These are phyloP conservation scores for Drosophila nigricruria DNA, from an alignment of 2,888 invertebrate genomes.

Conservation along the genomic window DNA sequence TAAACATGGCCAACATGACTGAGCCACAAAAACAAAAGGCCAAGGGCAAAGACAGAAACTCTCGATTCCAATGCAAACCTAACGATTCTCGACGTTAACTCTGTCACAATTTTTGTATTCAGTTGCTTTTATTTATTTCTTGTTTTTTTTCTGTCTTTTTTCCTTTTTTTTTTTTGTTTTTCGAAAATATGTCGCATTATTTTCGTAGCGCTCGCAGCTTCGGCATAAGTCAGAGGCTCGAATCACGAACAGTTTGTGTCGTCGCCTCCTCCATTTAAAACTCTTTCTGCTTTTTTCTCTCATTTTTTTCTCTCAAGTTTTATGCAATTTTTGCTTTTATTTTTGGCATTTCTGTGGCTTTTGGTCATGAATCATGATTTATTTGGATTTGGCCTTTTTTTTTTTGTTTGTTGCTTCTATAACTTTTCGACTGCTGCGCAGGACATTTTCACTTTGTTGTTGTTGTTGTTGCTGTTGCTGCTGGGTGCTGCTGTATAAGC, in stretches of 20 bases:
- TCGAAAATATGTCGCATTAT: slow-evolving; percentile 75
- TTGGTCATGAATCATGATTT: slow-evolving; percentile 81
- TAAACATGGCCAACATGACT: slow-evolving; percentile 76
- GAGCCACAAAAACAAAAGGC: slow-evolving; percentile 32
- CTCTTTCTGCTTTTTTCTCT: slow-evolving; percentile 27
- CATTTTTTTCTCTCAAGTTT: slow-evolving; percentile 39
- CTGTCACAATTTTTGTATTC: slow-evolving; percentile 22
- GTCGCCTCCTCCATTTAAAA: slow-evolving; percentile 65
- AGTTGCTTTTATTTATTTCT: slow-evolving; percentile 9
- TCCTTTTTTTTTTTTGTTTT: slow-evolving; percentile 38
- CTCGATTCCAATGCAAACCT: slow-evolving; percentile 40
- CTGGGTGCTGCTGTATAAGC: slow-evolving; percentile 61
- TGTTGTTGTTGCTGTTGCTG: slow-evolving; percentile 18
- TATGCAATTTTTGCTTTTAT: slow-evolving; percentile 71
- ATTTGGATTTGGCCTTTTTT: slow-evolving; percentile 63
- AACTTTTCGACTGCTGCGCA: slow-evolving; percentile 56
- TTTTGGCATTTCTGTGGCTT: slow-evolving; percentile 78
- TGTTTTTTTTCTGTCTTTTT: slow-evolving; percentile 25
- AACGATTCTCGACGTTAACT: slow-evolving; percentile 32
- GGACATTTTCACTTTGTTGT: slow-evolving; percentile 68
- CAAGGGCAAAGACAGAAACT: slow-evolving; percentile 32
- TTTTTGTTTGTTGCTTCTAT: slow-evolving; percentile 35
- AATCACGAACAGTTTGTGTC: slow-evolving; percentile 73
- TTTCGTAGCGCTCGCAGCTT: slow-evolving; percentile 55
- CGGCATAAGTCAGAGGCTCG: slow-evolving; percentile 54